A percentile compares a stretch with the other conserved stretches of the same genome.
Conservation (phyloP, 2,113 vertebrate species). For the Oncorhynchus keta region DNA sequence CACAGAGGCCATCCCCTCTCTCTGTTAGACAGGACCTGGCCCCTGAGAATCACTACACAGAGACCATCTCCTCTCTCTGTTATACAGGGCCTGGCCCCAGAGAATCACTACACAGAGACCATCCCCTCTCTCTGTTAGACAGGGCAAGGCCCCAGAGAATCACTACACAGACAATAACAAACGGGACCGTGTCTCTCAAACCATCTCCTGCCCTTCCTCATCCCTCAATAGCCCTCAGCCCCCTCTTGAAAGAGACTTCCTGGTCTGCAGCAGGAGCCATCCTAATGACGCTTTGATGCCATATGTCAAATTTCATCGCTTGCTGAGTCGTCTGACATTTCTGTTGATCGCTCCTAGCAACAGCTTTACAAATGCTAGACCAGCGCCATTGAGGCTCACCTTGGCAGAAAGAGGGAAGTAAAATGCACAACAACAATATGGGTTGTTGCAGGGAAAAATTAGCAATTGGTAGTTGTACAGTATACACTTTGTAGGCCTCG, state of each 20-base stretch:
- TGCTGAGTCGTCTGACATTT: conserved; percentile 95
- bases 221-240: conserved; percentile 67
- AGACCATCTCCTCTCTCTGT: neutral
- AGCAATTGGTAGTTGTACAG: conserved; percentile 44
- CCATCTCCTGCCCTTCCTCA: conserved; percentile 66
- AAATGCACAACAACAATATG: conserved; percentile 22
- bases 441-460: conserved; percentile 61
- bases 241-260: conserved; percentile 80
- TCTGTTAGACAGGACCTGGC: neutral
- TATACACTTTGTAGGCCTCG: conserved; percentile 20
- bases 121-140: neutral
- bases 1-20: neutral
- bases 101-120: neutral
- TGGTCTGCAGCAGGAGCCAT: conserved; percentile 85
- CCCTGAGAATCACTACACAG: neutral
- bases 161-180: neutral
- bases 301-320: conserved; percentile 97
- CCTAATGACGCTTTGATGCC: conserved; percentile 95
- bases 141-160: neutral
- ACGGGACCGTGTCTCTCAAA: conserved; percentile 38
- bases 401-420: conserved; percentile 26
- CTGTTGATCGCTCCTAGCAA: conserved; percentile 81
- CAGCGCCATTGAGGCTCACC: conserved; percentile 27
- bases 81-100: neutral
- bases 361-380: conserved; percentile 61